phyloP scores from a whole-genome alignment of 2,888 invertebrate genomes.

The Morpho helenor region DNA sequence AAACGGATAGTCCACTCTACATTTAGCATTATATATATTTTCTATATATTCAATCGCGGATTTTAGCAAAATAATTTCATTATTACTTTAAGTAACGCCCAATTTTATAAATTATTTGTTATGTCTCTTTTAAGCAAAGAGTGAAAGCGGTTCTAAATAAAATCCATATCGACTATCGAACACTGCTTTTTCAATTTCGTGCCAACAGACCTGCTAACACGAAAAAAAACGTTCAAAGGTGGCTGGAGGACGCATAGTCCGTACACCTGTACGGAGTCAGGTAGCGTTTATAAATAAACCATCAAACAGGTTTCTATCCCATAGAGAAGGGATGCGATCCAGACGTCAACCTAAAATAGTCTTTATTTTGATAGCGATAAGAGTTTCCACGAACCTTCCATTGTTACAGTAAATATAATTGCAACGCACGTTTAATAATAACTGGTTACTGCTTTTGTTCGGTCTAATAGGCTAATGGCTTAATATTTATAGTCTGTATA shows the following conservation, averaged over 20 bases:
- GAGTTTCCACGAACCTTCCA: neutral
- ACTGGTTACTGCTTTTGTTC: constrained; percentile 11
- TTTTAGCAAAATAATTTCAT: too few species aligned
- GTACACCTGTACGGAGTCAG: constrained; percentile 24
- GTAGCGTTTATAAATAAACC: constrained; percentile 23
- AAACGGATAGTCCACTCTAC: too few species aligned
- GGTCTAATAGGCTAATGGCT: constrained; percentile 4
- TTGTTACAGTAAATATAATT: constrained; percentile 6
- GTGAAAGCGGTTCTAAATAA: too few species aligned
- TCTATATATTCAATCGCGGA: too few species aligned
- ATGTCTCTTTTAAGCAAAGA: too few species aligned
- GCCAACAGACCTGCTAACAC: constrained; percentile 24
- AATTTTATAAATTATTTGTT: too few species aligned
- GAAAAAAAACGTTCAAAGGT: constrained; percentile 20
- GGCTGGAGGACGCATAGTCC: constrained; percentile 13
- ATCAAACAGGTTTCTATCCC: constrained; percentile 19
- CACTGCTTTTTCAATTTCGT: constrained; percentile 3
- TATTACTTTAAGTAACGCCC: too few species aligned
- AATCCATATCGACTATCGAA: too few species aligned
- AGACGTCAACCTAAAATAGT: neutral
- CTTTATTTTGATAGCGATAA: neutral
- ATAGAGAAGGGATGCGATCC: constrained; percentile 14
- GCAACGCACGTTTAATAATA: constrained; percentile 6
- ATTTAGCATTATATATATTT: too few species aligned
- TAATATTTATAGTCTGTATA: constrained; percentile 4